These are phyloP conservation scores for Sphyrna mokarran DNA, from an alignment of 2,113 vertebrate species.

Conservation along the genomic window DNA sequence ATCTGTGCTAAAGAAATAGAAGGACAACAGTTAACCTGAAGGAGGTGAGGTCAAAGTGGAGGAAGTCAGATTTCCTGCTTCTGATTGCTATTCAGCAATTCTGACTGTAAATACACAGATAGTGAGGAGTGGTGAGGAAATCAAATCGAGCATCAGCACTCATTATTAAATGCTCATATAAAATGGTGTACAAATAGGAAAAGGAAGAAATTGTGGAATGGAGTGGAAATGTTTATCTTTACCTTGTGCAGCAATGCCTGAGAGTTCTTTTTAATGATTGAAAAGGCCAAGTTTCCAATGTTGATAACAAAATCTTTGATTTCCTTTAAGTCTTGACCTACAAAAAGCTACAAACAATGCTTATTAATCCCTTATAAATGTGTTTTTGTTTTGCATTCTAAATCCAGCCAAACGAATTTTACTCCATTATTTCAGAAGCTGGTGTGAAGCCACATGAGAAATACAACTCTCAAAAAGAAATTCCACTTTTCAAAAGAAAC, in stretches of 20 bases:
- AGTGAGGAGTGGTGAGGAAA: neutral
- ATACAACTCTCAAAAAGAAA: neutral
- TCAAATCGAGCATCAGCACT: neutral
- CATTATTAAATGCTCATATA: neutral
- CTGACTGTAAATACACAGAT: neutral
- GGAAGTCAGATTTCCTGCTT: neutral
- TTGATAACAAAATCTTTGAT: conserved; percentile 55
- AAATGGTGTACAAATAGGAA: neutral
- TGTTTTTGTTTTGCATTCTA: neutral
- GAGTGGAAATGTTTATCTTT: conserved; percentile 40
- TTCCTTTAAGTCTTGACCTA: conserved; percentile 50
- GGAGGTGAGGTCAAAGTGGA: neutral
- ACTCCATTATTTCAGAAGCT: neutral
- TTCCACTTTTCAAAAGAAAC: neutral
- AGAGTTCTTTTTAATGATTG: conserved; percentile 55
- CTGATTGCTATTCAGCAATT: neutral
- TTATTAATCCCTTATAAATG: neutral
- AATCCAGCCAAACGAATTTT: neutral
- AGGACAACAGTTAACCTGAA: neutral
- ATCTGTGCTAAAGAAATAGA: neutral
- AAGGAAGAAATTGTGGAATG: neutral
- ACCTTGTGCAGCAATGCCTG: conserved; percentile 81
- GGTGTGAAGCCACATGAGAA: neutral
- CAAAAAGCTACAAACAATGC: conserved; percentile 57
- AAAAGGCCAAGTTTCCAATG: conserved; percentile 57